Conservation (phyloP, 2,888 invertebrate species). For the Drosophila multiciliata region DNA sequence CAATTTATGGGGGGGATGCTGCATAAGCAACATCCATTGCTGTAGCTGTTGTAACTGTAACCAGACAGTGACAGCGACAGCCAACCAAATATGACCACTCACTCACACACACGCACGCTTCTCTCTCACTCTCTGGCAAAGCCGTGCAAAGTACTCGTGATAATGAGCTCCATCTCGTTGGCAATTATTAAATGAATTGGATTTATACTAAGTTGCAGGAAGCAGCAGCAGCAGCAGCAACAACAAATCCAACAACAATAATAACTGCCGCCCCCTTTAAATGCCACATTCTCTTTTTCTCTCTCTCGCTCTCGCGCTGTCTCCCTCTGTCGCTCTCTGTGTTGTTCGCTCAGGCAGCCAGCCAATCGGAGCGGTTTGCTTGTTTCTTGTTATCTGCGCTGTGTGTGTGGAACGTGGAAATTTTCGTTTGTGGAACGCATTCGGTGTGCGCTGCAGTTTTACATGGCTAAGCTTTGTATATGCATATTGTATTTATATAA, state of each 20-base stretch:
- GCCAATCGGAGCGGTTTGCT: constrained; percentile 59
- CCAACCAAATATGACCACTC: constrained; percentile 42
- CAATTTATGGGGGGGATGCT: constrained; percentile 48
- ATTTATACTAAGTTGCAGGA: constrained; percentile 74
- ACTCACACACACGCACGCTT: constrained; percentile 23
- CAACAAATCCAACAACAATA: constrained; percentile 13
- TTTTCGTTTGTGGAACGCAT: constrained; percentile 62
- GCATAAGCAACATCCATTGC: constrained; percentile 4
- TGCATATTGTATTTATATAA: constrained; percentile 5
- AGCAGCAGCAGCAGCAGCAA: constrained; percentile 39
- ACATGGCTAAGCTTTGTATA: constrained; percentile 7
- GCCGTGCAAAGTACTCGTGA: constrained; percentile 81
- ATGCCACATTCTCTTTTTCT: constrained; percentile 7
- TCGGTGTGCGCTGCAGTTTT: constrained; percentile 26
- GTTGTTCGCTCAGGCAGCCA: constrained; percentile 13
- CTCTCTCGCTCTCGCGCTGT: constrained; percentile 9
- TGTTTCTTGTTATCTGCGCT: constrained; percentile 61
- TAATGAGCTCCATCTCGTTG: constrained; percentile 84
- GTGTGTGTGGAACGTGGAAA: constrained; percentile 77
- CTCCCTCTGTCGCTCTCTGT: background rate
- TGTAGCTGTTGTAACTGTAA: constrained; percentile 43
- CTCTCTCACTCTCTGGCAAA: constrained; percentile 53
- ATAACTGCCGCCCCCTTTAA: constrained; percentile 49
- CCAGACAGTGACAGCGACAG: constrained; percentile 52
- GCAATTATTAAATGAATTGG: constrained; percentile 84